phyloP scores from a whole-genome alignment of 2,888 invertebrate species.

The Andrena hattorfiana region DNA sequence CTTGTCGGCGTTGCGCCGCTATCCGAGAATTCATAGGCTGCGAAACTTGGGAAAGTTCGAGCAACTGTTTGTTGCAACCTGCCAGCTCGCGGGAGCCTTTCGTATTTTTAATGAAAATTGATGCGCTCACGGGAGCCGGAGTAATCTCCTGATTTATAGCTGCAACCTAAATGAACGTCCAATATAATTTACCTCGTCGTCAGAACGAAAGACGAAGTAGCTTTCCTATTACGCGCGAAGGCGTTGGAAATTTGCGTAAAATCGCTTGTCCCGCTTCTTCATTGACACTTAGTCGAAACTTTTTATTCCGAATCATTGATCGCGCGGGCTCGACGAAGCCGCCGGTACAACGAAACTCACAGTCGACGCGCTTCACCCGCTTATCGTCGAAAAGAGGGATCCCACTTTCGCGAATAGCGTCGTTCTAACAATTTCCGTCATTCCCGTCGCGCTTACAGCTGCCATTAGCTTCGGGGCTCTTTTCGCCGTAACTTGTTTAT shows the following conservation, averaged over 20 bases:
- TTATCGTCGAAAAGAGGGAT: conserved; percentile 5
- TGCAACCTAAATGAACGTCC: background rate
- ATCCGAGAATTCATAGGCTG: conserved; percentile 25
- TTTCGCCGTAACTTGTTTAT: conserved; percentile 33
- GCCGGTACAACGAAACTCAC: background rate
- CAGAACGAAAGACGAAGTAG: background rate
- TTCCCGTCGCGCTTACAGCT: conserved; percentile 3
- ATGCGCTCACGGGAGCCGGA: background rate
- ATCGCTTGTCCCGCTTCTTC: background rate
- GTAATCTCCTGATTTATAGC: background rate
- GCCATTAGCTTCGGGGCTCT: conserved; percentile 7
- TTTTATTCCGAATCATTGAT: background rate
- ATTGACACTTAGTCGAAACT: background rate
- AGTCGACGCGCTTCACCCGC: conserved; percentile 18
- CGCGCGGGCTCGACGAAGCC: background rate
- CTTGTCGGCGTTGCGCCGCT: background rate
- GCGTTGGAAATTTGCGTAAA: background rate
- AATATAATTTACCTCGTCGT: background rate
- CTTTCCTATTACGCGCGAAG: background rate
- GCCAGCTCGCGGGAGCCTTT: background rate
- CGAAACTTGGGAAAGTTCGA: conserved; percentile 24
- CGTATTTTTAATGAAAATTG: conserved; percentile 25
- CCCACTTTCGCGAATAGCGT: background rate
- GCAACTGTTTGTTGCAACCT: background rate
- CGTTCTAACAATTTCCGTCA: conserved; percentile 19